phyloP scores from a whole-genome alignment of 2,113 vertebrate species.

The Thinocorus orbignyianus region DNA sequence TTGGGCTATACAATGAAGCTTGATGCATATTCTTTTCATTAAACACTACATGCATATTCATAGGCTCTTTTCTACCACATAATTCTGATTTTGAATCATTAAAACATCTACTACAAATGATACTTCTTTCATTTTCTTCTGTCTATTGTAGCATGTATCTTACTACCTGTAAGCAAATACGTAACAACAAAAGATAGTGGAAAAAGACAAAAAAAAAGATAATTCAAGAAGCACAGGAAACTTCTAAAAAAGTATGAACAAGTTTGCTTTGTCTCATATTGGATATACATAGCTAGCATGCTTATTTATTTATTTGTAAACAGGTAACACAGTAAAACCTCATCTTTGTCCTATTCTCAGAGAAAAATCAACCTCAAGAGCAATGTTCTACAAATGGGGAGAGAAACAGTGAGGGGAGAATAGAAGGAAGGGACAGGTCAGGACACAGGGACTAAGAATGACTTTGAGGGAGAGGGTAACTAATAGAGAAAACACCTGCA shows the following conservation, averaged over 20 bases:
- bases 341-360: background rate
- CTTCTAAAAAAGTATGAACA: background rate
- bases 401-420: rapidly evolving
- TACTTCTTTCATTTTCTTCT: background rate
- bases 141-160: background rate
- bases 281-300: background rate
- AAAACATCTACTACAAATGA: background rate
- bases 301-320: background rate
- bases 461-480: background rate
- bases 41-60: background rate
- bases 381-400: background rate
- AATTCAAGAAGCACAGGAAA: background rate
- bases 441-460: background rate
- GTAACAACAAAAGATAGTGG: background rate
- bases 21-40: background rate
- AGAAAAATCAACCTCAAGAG: background rate
- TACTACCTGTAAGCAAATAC: background rate
- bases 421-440: background rate
- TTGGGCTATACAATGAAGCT: background rate
- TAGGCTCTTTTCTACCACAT: background rate
- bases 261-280: background rate
- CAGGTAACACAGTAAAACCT: background rate
- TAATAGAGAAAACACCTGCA: background rate
- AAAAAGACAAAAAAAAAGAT: background rate
- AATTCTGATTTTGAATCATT: background rate